Evolutionary conservation across 1,140 invertebrate species (phyloP).

Genomic region (Drosophila truncata): DNA sequence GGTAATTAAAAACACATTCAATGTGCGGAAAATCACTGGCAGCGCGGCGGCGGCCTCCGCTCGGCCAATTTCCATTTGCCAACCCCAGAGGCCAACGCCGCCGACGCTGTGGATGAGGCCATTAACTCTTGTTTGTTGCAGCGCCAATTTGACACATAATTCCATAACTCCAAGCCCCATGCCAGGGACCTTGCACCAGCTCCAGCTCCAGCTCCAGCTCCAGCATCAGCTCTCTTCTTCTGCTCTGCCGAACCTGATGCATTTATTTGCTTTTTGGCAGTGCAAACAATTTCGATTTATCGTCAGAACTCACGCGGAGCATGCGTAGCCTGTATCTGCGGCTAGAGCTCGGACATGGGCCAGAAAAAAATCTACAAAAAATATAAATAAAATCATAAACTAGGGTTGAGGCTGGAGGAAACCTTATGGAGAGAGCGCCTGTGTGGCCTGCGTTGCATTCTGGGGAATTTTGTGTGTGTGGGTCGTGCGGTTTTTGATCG

Average conservation of each 20-base stretch:
- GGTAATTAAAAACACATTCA: constrained; percentile 84
- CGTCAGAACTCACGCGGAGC: constrained; percentile 78
- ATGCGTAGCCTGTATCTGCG: constrained; percentile 72
- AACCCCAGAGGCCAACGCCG: constrained; percentile 34
- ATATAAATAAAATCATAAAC: constrained; percentile 10
- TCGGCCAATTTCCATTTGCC: constrained; percentile 67
- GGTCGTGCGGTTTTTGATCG: constrained; percentile 75
- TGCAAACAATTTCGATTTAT: constrained; percentile 84
- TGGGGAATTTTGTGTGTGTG: constrained; percentile 59
- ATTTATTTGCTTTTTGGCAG: constrained; percentile 83
- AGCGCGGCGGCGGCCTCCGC: constrained; percentile 18
- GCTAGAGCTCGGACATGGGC: constrained; percentile 11
- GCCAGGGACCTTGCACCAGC: constrained; percentile 11
- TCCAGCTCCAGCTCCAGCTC: background rate
- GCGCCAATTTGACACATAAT: constrained; percentile 80
- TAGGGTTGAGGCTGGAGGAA: background rate
- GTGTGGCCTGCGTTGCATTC: constrained; percentile 37
- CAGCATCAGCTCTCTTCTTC: background rate
- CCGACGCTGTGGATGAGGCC: constrained; percentile 48
- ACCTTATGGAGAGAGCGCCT: constrained; percentile 22
- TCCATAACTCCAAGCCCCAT: constrained; percentile 72
- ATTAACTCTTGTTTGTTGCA: constrained; percentile 76
- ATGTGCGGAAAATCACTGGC: constrained; percentile 82
- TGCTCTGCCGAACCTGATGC: constrained; percentile 56
- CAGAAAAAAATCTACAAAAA: constrained; percentile 3